Base-by-base conservation (phyloP, 2,797 vertebrate species). In the Spheniscus humboldti region DNA sequence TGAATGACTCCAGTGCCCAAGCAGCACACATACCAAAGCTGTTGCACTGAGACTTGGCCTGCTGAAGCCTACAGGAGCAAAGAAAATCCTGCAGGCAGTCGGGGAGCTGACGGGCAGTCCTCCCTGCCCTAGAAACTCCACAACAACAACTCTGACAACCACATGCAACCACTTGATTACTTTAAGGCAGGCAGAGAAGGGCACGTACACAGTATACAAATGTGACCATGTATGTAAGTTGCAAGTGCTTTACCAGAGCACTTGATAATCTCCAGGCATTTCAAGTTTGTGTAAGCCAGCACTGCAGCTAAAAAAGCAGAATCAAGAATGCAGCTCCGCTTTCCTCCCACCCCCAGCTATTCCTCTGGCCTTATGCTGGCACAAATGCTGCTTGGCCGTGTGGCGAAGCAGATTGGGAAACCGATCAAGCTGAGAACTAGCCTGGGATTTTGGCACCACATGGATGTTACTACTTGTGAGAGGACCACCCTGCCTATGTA, bases 401-500 rank as follows among this genome's bases (percentile, higher is more conserved):
- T 95, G 91, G 84, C 0, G 0, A 79, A 87, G 84, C 95, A 96
- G 96, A 96, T 93, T 95, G 95, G 75, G 60, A 96, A 86, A 52
- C 33, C 0, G 23, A 82, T 92, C 95, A 96, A 92, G 88, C 96
- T 86, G 91, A 91, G 94, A 94, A 79, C 56, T 71, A 91, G 48
- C 84, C 84, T 91, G 87, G 64, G 89, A 94, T 93, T 95, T 90
- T 91, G 90, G 86, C 95, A 95, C 33, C 35, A 24, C 4, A 0
- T 12, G 25, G 83, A 63, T 67, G 39, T 62, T 81, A 37, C 37
- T 92, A 72, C 85, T 93, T 95, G 47, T 45, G 55, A 92, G 63
- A 89, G 48, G 92, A 96, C 92, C 95, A 96, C 95, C 93, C 88
- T 96, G 79, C 80, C 76, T 86, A 43, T 67, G 77, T 9, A 43